Evolutionary conservation across 2,888 invertebrate genomes (phyloP).

Genomic region (Pyrrhosoma nymphula): DNA sequence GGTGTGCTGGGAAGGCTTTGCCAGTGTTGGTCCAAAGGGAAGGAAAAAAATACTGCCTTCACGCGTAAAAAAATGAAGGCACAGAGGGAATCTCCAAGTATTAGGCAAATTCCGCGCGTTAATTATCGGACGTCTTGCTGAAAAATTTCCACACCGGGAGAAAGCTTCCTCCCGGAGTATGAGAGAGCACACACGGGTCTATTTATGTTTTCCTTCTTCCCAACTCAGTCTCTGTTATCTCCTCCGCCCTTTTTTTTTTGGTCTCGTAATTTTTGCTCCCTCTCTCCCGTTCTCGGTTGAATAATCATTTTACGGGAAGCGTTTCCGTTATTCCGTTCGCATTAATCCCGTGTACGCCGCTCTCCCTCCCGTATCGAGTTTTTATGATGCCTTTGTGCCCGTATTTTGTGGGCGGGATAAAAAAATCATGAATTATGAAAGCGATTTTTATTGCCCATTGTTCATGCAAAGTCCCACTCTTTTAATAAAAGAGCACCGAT

Average conservation of each 20-base stretch:
- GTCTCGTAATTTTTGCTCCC: neutral
- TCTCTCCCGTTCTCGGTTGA: neutral
- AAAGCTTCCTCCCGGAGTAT: neutral
- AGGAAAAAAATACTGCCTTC: neutral
- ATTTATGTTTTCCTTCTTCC: neutral
- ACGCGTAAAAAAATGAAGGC: neutral
- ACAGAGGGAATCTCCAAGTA: neutral
- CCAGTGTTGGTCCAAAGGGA: neutral
- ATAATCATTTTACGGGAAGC: constrained; percentile 9
- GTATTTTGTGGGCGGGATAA: neutral
- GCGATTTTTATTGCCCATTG: constrained; percentile 13
- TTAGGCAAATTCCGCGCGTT: neutral
- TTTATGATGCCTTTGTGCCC: constrained; percentile 11
- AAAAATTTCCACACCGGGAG: neutral
- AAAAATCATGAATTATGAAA: constrained; percentile 8
- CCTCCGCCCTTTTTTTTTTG: neutral
- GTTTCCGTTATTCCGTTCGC: constrained; percentile 8
- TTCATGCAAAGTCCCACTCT: constrained; percentile 12
- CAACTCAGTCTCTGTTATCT: neutral
- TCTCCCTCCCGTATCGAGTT: constrained; percentile 10
- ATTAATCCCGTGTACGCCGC: constrained; percentile 17
- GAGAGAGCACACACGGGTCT: neutral
- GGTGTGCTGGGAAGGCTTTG: neutral
- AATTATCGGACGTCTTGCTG: neutral
- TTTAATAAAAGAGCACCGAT: constrained; percentile 7